Base-by-base conservation (phyloP, 2,797 vertebrate genomes). In the Mastacembelus armatus region DNA sequence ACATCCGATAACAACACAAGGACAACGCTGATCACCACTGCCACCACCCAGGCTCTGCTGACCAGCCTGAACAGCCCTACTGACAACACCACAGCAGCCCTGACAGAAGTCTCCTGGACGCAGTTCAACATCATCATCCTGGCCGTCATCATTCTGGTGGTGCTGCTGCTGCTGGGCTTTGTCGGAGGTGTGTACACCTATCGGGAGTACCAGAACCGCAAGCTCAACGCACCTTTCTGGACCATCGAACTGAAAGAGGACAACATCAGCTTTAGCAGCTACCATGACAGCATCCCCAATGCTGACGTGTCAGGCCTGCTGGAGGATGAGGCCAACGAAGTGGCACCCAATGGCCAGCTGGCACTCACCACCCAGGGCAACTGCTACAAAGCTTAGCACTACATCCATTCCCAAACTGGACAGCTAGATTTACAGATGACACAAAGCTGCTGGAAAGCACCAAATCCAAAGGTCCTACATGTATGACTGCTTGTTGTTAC, bases 181-280 rank as follows among this genome's bases (percentile, higher is more conserved):
- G 97, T 99, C 26, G 96, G 96, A 4, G 96, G 95, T 0, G 97
- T 98, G 19, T 99, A 98, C 83, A 96, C 93, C 65, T 98, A 98
- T 86, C 92, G 97, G 14, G 97, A 98, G 79, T 98, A 99, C 85
- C 97, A 96, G 84, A 99, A 97, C 90, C 91, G 97, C 81, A 99
- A 99, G 84, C 95, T 99, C 14, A 99, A 98, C 0, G 98, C 98
- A 22, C 98, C 98, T 7, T 99, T 99, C 89, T 99, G 98, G 98
- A 99, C 98, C 94, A 99, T 98, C 65, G 98, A 98, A 69, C 94
- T 99, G 68, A 99, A 99, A 68, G 97, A 98, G 90, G 98, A 99
- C 91, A 99, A 98, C 92, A 99, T 99, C 90, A 99, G 98, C 84
- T 99, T 99, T 79, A 99, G 97, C 93, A 99, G 98, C 89, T 99